Evolutionary conservation across 1,140 invertebrate genomes (phyloP).

Genomic region (Drosophila kanapiae): DNA sequence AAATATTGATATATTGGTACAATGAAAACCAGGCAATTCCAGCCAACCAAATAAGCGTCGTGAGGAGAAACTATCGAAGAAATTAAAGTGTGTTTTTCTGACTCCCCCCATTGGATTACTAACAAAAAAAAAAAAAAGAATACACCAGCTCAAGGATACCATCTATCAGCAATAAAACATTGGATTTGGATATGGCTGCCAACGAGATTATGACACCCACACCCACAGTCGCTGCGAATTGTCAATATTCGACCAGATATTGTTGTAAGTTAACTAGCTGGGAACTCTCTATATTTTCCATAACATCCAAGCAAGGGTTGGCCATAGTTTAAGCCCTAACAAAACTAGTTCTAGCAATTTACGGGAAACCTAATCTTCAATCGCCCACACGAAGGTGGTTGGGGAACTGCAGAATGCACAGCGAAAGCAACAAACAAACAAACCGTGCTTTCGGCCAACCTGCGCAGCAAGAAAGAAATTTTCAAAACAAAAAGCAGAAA

Average conservation of each 20-base stretch:
- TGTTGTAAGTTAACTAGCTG: conserved; percentile 73
- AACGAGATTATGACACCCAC: conserved; percentile 84
- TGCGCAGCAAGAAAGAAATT: conserved; percentile 50
- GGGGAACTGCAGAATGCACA: conserved; percentile 24
- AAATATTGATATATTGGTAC: conserved; percentile 59
- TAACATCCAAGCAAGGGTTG: not conserved
- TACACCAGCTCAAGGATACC: conserved; percentile 46
- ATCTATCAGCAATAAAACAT: conserved; percentile 17
- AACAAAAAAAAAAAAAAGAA: not conserved
- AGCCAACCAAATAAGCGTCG: conserved; percentile 45
- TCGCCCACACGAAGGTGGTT: conserved; percentile 6
- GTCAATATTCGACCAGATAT: conserved; percentile 83
- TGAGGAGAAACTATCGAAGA: conserved; percentile 66
- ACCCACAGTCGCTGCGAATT: conserved; percentile 82
- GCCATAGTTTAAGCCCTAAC: not conserved
- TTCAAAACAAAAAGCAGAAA: conserved; percentile 53
- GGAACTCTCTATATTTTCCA: too few species aligned
- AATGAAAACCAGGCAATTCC: conserved; percentile 64
- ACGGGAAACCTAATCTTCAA: not conserved
- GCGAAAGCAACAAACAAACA: conserved; percentile 62
- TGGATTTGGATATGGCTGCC: conserved; percentile 77
- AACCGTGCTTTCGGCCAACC: conserved; percentile 31
- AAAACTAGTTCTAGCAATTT: conserved; percentile 12
- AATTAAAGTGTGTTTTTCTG: conserved; percentile 17
- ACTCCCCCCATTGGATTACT: conserved; percentile 59